Evolutionary conservation across 2,113 vertebrate genomes (phyloP).

Genomic region (Deroptyus accipitrinus): DNA sequence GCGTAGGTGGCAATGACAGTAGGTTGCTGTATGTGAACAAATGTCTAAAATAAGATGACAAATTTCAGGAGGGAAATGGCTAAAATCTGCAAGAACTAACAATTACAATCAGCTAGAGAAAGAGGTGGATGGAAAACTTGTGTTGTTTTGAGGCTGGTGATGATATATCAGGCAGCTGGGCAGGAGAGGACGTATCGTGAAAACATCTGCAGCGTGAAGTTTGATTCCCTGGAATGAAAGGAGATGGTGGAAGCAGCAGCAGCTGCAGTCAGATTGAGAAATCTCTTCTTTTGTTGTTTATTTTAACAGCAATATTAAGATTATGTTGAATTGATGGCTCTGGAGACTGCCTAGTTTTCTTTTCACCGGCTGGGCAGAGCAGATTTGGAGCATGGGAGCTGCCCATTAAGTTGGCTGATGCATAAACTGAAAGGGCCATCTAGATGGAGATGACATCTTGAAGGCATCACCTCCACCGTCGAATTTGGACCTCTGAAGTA

Average conservation of each 20-base stretch:
- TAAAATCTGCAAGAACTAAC: not conserved
- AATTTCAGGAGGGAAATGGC: not conserved
- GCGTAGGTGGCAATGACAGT: not conserved
- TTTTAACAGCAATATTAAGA: not conserved
- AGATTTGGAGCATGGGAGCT: not conserved
- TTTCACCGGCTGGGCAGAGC: not conserved
- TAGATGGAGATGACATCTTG: not conserved
- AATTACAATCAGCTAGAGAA: not conserved
- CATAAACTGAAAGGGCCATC: not conserved
- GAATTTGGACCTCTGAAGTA: not conserved
- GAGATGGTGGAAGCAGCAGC: not conserved
- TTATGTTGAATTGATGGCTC: slow-evolving; percentile 10
- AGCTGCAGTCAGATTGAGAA: not conserved
- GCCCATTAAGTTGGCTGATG: not conserved
- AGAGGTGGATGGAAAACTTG: not conserved
- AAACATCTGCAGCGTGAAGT: not conserved
- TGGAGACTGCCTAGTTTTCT: not conserved
- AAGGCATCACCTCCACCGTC: not conserved
- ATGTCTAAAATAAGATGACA: not conserved
- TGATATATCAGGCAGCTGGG: not conserved
- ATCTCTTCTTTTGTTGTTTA: not conserved
- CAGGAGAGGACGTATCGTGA: not conserved
- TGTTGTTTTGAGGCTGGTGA: not conserved
- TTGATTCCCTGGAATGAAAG: not conserved
- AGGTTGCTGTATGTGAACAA: not conserved